These are phyloP conservation scores for Argyra leucocephala DNA, from an alignment of 2,888 invertebrate genomes.

Conservation along the genomic window DNA sequence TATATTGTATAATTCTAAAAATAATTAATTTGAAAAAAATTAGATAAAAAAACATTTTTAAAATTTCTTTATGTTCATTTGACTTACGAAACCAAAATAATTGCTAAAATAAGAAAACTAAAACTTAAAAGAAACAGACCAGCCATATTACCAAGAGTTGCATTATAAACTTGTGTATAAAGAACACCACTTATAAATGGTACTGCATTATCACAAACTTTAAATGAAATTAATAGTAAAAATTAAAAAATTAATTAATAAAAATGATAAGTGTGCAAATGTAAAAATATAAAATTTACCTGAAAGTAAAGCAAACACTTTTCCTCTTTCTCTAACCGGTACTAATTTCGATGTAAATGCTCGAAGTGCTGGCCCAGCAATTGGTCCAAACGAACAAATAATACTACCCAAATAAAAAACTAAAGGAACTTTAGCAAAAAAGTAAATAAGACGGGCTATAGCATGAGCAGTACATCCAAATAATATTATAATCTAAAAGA, in stretches of 20 bases:
- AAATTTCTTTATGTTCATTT: neutral
- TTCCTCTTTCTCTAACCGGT: slow-evolving; percentile 63
- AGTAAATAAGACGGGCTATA: slow-evolving; percentile 58
- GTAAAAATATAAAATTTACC: neutral
- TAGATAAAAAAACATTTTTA: slow-evolving; percentile 7
- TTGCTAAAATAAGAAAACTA: slow-evolving; percentile 56
- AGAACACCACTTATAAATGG: slow-evolving; percentile 63
- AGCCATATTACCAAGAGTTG: slow-evolving; percentile 52
- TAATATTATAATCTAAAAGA: slow-evolving; percentile 54
- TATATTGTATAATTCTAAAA: slow-evolving; percentile 37
- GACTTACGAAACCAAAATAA: slow-evolving; percentile 59
- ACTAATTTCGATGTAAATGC: slow-evolving; percentile 74
- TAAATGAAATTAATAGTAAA: neutral
- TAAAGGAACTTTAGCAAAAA: slow-evolving; percentile 47
- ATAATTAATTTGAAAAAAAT: slow-evolving; percentile 9
- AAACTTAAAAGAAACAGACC: slow-evolving; percentile 66
- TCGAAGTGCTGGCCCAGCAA: slow-evolving; percentile 68
- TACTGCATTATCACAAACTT: slow-evolving; percentile 69
- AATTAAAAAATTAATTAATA: no score
- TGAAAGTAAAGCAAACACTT: slow-evolving; percentile 65
- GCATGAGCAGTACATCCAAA: slow-evolving; percentile 63
- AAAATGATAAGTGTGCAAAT: no score
- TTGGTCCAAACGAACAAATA: slow-evolving; percentile 65
- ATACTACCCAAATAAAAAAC: slow-evolving; percentile 64
- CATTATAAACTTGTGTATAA: slow-evolving; percentile 62